Percentiles rank a stretch among this genome's conserved stretches.
Conservation (phyloP, 2,888 invertebrate genomes). For the Hoplodrina blanda region DNA sequence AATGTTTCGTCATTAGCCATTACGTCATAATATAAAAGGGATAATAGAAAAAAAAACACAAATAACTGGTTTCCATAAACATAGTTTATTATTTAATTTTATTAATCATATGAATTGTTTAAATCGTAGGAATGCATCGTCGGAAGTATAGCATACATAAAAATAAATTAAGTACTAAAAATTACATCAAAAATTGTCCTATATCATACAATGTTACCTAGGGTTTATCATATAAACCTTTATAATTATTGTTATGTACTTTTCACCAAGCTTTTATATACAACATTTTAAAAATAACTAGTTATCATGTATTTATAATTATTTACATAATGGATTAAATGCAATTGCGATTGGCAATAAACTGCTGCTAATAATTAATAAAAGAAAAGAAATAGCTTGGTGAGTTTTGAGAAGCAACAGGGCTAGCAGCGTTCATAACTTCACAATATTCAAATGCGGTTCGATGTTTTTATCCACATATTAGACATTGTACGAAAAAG, state of each 20-base stretch:
- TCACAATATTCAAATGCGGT: constrained; percentile 5
- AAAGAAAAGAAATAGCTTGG: constrained; percentile 54
- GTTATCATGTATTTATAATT: constrained; percentile 64
- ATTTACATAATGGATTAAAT: constrained; percentile 77
- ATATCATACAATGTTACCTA: constrained; percentile 78
- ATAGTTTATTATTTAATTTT: constrained; percentile 80
- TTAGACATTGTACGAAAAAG: constrained; percentile 27
- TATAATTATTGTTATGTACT: constrained; percentile 76
- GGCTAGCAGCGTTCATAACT: constrained; percentile 22
- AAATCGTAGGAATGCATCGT: constrained; percentile 87
- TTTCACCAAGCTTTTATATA: constrained; percentile 80
- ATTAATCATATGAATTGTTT: constrained; percentile 78
- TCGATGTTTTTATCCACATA: constrained; percentile 17
- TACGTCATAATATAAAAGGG: background rate
- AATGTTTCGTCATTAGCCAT: background rate
- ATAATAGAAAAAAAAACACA: constrained; percentile 57
- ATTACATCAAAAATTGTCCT: constrained; percentile 78
- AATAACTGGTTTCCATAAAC: constrained; percentile 75
- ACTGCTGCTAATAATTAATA: constrained; percentile 27
- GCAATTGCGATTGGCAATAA: constrained; percentile 70
- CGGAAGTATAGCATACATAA: constrained; percentile 81
- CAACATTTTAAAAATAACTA: constrained; percentile 69
- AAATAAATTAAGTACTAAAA: constrained; percentile 89
- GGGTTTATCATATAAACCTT: constrained; percentile 87
- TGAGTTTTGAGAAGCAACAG: constrained; percentile 54